Conservation (phyloP, 2,888 invertebrate species). For the Dusona sp. region DNA sequence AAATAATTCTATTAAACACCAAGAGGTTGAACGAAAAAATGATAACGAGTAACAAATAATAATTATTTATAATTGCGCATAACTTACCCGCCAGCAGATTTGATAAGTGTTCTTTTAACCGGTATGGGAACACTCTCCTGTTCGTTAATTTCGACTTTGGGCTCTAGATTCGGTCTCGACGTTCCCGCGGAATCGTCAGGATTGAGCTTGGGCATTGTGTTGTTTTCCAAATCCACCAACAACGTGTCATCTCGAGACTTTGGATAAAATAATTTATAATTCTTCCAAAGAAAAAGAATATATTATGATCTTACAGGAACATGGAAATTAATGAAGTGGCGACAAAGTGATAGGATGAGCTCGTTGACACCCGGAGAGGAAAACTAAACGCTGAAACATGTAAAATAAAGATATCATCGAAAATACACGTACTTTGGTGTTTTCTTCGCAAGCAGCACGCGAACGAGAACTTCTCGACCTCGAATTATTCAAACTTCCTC, state of each 20-base stretch:
- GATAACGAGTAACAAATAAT: neutral
- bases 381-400: neutral
- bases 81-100: slow-evolving; percentile 77
- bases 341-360: neutral
- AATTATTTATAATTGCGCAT: neutral
- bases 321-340: neutral
- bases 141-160: slow-evolving; percentile 75
- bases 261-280: neutral
- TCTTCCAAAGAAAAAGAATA: neutral
- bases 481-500: slow-evolving; percentile 24
- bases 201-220: slow-evolving; percentile 74
- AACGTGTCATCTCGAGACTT: slow-evolving; percentile 67
- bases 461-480: slow-evolving; percentile 65
- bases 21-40: neutral
- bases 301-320: neutral
- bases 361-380: neutral
- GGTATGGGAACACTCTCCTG: slow-evolving; percentile 75
- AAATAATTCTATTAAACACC: neutral
- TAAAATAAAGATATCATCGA: neutral
- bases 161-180: slow-evolving; percentile 73
- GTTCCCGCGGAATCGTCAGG: slow-evolving; percentile 75
- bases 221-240: slow-evolving; percentile 71
- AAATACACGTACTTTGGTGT: slow-evolving; percentile 64
- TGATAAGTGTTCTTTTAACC: slow-evolving; percentile 79
- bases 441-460: slow-evolving; percentile 73